Conservation (phyloP, 2,888 invertebrate genomes). For the Ichneumoninae sp. region DNA sequence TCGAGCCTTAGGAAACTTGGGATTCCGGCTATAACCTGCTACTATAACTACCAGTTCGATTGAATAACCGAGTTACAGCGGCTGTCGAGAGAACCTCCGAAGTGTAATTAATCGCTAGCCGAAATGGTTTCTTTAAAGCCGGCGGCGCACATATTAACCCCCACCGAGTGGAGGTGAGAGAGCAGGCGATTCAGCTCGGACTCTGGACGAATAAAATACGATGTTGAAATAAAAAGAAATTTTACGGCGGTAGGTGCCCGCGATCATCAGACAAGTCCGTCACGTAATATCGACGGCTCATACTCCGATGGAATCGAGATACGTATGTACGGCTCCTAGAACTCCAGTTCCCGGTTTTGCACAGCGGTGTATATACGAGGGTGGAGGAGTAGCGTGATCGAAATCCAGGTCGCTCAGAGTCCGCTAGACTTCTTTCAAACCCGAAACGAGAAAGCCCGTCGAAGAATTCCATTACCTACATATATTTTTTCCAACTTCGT, state of each 20-base stretch:
- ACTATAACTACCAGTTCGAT: background rate
- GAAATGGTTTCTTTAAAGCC: constrained; percentile 31
- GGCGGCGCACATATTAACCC: constrained; percentile 48
- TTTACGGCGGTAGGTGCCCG: constrained; percentile 11
- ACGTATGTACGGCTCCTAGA: constrained; percentile 40
- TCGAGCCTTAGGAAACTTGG: background rate
- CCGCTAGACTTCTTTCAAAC: constrained; percentile 50
- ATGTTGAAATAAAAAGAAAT: constrained; percentile 41
- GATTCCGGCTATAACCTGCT: background rate
- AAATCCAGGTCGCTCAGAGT: constrained; percentile 61
- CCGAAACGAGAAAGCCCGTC: constrained; percentile 55
- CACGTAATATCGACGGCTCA: constrained; percentile 60
- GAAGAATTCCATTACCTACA: constrained; percentile 28
- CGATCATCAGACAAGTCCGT: constrained; percentile 64
- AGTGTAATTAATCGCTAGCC: constrained; percentile 33
- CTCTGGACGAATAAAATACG: constrained; percentile 14
- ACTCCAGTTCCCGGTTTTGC: constrained; percentile 7
- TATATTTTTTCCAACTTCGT: constrained; percentile 26
- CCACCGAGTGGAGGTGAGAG: background rate
- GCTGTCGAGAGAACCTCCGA: background rate
- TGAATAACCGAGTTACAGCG: constrained; percentile 14
- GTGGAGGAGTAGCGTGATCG: constrained; percentile 48
- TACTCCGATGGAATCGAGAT: constrained; percentile 60
- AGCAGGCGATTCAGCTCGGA: constrained; percentile 34
- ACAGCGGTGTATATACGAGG: constrained; percentile 2